These are phyloP conservation scores for Borostomias antarcticus DNA, from an alignment of 2,797 vertebrate genomes.

Conservation along the genomic window DNA sequence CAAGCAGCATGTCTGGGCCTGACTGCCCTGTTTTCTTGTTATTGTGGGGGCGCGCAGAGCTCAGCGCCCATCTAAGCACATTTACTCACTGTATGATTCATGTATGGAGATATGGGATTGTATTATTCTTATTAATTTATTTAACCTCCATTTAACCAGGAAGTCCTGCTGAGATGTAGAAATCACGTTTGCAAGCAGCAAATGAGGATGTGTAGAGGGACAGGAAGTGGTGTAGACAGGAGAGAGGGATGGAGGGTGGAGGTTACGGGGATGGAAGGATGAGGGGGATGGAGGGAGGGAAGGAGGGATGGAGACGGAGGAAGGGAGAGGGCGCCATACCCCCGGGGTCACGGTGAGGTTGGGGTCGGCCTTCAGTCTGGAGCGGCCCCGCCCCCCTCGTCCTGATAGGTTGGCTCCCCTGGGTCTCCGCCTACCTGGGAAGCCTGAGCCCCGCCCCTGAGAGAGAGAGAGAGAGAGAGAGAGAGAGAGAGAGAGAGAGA, in stretches of 20 bases:
- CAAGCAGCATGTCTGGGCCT: constrained; percentile 15
- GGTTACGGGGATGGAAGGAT: not conserved
- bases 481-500: not conserved
- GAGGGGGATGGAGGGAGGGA: not conserved
- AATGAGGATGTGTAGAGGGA: not conserved
- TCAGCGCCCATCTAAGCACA: constrained; percentile 38
- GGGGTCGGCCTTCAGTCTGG: constrained; percentile 86
- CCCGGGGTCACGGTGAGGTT: constrained; percentile 81
- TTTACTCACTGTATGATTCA: constrained; percentile 43
- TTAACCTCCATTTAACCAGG: too few species aligned
- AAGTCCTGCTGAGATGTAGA: not conserved
- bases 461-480: not conserved
- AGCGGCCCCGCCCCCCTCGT: constrained; percentile 90
- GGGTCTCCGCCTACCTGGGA: constrained; percentile 88
- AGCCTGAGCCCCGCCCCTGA: constrained; percentile 94
- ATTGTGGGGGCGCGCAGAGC: constrained; percentile 14
- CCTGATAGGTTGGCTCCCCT: constrained; percentile 87
- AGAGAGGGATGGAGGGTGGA: not conserved
- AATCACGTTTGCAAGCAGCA: not conserved
- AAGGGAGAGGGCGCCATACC: constrained; percentile 57
- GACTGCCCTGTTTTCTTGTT: constrained; percentile 33
- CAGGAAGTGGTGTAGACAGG: not conserved
- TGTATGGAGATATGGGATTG: constrained; percentile 12
- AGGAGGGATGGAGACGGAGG: too few species aligned
- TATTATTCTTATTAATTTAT: too few species aligned